Evolutionary conservation across 2,797 vertebrate genomes (phyloP).

Genomic region (Champsocephalus esox): DNA sequence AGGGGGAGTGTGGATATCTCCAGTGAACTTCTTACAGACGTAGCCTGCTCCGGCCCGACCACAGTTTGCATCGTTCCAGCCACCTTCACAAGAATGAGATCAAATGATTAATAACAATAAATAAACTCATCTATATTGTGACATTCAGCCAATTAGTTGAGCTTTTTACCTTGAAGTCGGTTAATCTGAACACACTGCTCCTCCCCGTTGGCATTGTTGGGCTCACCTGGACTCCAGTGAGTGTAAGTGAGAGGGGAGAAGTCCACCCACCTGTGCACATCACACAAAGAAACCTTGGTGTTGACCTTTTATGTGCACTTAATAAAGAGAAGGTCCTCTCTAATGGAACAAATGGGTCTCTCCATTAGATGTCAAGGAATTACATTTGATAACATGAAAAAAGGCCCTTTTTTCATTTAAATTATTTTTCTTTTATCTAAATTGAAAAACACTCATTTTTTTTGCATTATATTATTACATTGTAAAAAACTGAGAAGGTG

Average conservation of each 20-base stretch:
- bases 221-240: conserved; percentile 84
- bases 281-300: background rate
- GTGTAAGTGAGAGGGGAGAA: conserved; percentile 79
- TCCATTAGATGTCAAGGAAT: too few species aligned
- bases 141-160: background rate
- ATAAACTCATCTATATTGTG: background rate
- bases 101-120: too few species aligned
- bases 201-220: conserved; percentile 86
- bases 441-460: too few species aligned
- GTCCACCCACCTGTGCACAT: conserved; percentile 82
- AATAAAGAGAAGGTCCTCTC: background rate
- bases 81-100: conserved; percentile 61
- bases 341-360: too few species aligned
- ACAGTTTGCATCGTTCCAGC: conserved; percentile 88
- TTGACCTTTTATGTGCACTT: background rate
- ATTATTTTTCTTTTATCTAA: too few species aligned
- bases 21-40: conserved; percentile 85
- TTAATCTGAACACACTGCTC: conserved; percentile 87
- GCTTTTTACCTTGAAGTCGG: conserved; percentile 79
- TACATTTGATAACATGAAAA: too few species aligned
- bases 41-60: conserved; percentile 81
- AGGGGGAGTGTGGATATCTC: conserved; percentile 75
- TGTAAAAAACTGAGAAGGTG: too few species aligned
- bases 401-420: too few species aligned
- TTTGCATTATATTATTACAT: too few species aligned